A percentile compares a stretch with the other conserved stretches of the same genome.
phyloP scores from a whole-genome alignment of 2,888 invertebrate species.

The Heliothis peltigera region DNA sequence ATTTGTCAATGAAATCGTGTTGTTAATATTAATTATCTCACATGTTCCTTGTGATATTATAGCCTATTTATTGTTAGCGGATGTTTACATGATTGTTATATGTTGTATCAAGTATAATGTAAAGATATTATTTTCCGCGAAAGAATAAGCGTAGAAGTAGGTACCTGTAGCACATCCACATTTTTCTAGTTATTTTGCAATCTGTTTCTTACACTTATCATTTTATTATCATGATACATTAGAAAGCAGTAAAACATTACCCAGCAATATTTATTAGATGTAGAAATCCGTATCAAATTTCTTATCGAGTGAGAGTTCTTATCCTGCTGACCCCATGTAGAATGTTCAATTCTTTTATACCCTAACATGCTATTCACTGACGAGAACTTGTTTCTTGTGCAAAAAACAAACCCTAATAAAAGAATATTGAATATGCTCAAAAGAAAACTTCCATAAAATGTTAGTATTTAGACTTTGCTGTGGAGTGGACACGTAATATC shows the following conservation, averaged over 20 bases:
- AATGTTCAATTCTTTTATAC: not conserved
- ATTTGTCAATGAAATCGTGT: not conserved
- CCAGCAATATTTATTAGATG: too few relatives aligned
- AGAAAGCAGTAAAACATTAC: too few relatives aligned
- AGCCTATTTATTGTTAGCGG: not conserved
- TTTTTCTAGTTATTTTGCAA: not conserved
- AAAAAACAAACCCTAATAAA: conserved; percentile 1
- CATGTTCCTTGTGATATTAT: not conserved
- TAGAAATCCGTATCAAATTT: too few relatives aligned
- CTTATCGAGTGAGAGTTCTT: too few relatives aligned
- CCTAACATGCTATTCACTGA: not conserved
- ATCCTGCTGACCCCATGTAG: not conserved
- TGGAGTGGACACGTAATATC: not conserved
- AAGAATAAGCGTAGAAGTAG: not conserved
- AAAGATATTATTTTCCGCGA: not conserved
- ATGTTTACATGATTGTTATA: not conserved
- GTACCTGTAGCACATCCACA: not conserved
- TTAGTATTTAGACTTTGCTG: not conserved
- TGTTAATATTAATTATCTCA: conserved; percentile 18
- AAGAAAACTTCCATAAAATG: not conserved
- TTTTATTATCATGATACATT: too few relatives aligned
- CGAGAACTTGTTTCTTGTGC: not conserved
- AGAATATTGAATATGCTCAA: not conserved
- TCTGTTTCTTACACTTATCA: too few relatives aligned
- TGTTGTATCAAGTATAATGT: not conserved